Evolutionary conservation across 2,113 vertebrate species (phyloP).

Genomic region (Rynchops niger): DNA sequence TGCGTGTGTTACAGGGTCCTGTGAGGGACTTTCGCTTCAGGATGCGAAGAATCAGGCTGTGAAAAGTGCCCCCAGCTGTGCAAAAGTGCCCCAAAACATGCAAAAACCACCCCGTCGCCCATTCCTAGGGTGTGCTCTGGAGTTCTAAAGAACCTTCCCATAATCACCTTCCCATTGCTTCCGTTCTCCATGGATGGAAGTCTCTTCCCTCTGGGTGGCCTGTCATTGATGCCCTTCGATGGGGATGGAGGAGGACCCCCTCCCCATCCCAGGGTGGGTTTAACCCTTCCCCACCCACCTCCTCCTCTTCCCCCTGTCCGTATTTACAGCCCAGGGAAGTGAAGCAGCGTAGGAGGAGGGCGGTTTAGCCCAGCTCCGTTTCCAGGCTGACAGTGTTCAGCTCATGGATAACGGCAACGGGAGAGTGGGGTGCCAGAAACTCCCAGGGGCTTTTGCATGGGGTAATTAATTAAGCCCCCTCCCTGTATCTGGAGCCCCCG

Average conservation of each 20-base stretch:
- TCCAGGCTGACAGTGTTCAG: fast-evolving
- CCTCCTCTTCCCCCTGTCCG: fast-evolving
- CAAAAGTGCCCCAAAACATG: neutral
- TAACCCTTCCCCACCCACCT: neutral
- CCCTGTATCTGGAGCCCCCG: neutral
- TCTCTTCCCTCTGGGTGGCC: neutral
- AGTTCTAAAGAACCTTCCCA: no score
- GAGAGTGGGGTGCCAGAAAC: neutral
- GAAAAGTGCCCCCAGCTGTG: neutral
- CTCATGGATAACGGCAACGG: neutral
- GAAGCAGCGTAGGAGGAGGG: neutral
- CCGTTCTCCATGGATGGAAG: neutral
- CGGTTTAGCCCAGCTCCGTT: neutral
- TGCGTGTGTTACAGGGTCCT: neutral
- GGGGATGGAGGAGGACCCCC: no score
- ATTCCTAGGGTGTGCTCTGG: fast-evolving
- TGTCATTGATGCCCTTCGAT: neutral
- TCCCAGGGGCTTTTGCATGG: neutral
- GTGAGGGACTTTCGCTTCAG: neutral
- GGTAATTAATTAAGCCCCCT: neutral
- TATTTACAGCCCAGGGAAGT: neutral
- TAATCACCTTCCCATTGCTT: fast-evolving
- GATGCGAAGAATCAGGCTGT: neutral
- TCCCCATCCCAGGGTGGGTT: neutral
- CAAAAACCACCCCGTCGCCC: fast-evolving